Base-by-base conservation (phyloP, 2,113 vertebrate species). In the Noctilio leporinus region DNA sequence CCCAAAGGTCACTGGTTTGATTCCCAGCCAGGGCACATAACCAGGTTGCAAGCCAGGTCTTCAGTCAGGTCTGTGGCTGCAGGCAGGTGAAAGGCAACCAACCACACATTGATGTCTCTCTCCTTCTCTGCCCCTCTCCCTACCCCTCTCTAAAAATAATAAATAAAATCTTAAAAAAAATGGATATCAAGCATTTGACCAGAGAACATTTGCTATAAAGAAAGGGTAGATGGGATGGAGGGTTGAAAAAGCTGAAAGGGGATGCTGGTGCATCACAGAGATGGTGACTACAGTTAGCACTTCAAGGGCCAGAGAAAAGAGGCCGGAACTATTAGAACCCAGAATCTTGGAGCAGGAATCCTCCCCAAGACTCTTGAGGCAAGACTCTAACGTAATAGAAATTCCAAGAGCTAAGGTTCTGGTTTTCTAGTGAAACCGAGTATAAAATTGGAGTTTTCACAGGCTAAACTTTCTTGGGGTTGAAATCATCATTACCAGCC, bases 401-500 rank as follows among this genome's bases (percentile, higher is more conserved):
- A 83, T 40, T 89, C 73, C 38, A 57, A 88, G 45, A 64, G 57
- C 45, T 82, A 85, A 86, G 3, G n/a, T 90, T 67, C 69, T 84
- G 35, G 33, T 90, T 93, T 96, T 77, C 49, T 57, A 65, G 90
- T 85, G 73, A 93, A 81, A 43, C 81, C 82, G 53, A 84, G 57
- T 95, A 76, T 51, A 43, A 87, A 84, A 86, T 86, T n/a, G 26
- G 69, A 85, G 47, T 92, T 82, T 93, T 94, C 59, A 73, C 78
- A 92, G 65, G 89, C 89, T 85, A 75, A 57, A 89, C 33, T 86
- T 96, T 45, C 4, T 1, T 45, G 72, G 55, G 26, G 51, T 93
- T 80, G 88, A 93, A 94, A 67, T 95, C 72, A 78, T 90, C 87
- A 38, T 16, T 69, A 45, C 53, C 70, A 28, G 76, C 28, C 20